These are phyloP conservation scores for Ceyx melanurus DNA, from an alignment of 2,113 vertebrate species.

Conservation along the genomic window DNA sequence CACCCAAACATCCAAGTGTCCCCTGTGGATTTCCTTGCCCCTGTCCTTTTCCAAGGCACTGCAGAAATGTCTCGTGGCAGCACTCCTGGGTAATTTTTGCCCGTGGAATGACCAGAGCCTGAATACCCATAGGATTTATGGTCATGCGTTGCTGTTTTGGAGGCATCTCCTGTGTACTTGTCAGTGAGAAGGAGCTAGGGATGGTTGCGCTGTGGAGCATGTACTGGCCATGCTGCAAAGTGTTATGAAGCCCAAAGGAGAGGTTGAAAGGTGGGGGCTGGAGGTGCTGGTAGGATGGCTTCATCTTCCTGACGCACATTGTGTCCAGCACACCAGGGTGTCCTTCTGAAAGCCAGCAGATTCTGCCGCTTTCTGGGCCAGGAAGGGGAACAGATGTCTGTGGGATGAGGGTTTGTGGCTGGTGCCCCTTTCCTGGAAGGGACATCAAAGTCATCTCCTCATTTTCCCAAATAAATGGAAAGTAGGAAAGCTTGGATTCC, in stretches of 20 bases:
- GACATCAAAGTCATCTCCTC: background rate
- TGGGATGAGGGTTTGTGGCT: background rate
- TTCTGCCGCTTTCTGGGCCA: background rate
- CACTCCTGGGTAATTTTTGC: background rate
- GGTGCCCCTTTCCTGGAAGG: background rate
- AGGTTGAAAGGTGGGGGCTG: rapidly evolving
- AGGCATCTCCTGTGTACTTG: background rate
- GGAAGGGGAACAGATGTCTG: rapidly evolving
- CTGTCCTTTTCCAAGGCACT: background rate
- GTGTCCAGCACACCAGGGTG: rapidly evolving
- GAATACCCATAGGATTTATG: background rate
- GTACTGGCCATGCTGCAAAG: background rate
- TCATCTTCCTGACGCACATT: rapidly evolving
- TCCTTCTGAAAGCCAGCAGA: background rate
- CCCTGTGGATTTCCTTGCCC: background rate
- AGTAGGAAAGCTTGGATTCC: background rate
- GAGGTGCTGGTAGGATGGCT: background rate
- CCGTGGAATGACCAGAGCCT: background rate
- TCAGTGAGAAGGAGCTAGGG: background rate
- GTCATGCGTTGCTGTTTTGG: background rate
- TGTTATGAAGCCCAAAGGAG: background rate
- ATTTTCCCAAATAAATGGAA: background rate
- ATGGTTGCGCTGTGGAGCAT: background rate
- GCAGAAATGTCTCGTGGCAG: background rate
- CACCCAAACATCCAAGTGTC: rapidly evolving